A percentile compares a stretch with the other conserved stretches of the same genome.
These are phyloP conservation scores for Liolophura sinensis DNA, from an alignment of 1,140 invertebrate genomes.

Conservation along the genomic window DNA sequence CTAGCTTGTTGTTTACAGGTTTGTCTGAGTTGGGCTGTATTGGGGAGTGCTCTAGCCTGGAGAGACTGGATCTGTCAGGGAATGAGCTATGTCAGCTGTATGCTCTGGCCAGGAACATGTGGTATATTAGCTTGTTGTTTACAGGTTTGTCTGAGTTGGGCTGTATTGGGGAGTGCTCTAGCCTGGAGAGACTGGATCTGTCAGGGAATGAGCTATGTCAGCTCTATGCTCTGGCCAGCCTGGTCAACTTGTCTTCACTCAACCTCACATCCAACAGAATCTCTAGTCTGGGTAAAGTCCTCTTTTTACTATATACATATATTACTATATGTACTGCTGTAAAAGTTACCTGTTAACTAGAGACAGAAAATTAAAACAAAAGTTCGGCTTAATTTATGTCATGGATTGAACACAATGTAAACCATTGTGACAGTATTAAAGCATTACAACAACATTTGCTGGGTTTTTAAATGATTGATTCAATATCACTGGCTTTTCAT, in stretches of 20 bases:
- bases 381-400: too few species aligned
- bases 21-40: constrained; percentile 43
- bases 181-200: constrained; percentile 42
- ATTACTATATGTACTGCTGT: too few species aligned
- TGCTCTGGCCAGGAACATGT: constrained; percentile 10
- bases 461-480: too few species aligned
- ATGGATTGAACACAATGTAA: too few species aligned
- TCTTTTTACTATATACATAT: too few species aligned
- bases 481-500: too few species aligned
- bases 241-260: constrained; percentile 32
- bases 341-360: too few species aligned
- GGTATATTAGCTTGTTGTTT: not conserved
- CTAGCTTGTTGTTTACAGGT: constrained; percentile 20
- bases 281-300: constrained; percentile 37
- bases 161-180: constrained; percentile 43
- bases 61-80: constrained; percentile 43
- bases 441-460: too few species aligned
- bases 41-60: constrained; percentile 42
- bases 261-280: constrained; percentile 50
- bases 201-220: constrained; percentile 43
- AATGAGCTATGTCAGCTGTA: constrained; percentile 43
- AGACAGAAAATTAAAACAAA: too few species aligned
- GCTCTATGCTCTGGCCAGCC: constrained; percentile 40
- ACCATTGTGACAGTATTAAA: too few species aligned
- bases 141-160: constrained; percentile 45